Evolutionary conservation across 1,140 invertebrate species (phyloP).

Genomic region (Drosophila repletoides): DNA sequence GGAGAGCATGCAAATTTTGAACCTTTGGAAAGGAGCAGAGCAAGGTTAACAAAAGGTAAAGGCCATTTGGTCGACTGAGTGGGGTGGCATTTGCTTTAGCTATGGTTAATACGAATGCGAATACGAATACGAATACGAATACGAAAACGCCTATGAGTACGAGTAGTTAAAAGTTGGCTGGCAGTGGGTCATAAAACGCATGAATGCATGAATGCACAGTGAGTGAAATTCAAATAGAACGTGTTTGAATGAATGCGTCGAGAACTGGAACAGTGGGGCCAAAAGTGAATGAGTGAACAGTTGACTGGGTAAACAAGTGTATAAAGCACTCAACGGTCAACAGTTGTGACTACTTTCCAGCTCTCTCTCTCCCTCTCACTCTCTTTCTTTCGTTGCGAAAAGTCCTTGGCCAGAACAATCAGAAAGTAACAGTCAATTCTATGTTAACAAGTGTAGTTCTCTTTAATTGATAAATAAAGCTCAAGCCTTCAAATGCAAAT

Average conservation of each 20-base stretch:
- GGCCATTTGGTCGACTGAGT: conserved; percentile 2
- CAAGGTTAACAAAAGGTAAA: conserved; percentile 3
- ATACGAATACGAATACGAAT: conserved; percentile 1
- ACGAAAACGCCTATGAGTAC: too few relatives aligned
- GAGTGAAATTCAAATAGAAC: conserved; percentile 29
- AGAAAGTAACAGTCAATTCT: neutral
- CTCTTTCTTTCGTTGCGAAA: too few relatives aligned
- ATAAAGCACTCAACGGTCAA: neutral
- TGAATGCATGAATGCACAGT: conserved; percentile 47
- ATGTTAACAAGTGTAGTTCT: too few relatives aligned
- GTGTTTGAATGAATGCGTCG: conserved; percentile 23
- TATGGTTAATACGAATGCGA: neutral
- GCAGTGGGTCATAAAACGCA: conserved; percentile 38
- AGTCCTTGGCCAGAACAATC: conserved; percentile 4
- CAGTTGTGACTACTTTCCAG: too few relatives aligned
- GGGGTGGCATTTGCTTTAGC: neutral
- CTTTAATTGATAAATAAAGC: too few relatives aligned
- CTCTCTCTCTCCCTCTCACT: too few relatives aligned
- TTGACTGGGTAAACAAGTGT: conserved; percentile 29
- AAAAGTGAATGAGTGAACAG: conserved; percentile 32
- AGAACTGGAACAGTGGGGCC: conserved; percentile 17
- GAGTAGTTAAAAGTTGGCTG: conserved; percentile 22
- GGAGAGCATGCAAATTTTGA: neutral
- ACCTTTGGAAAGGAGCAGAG: neutral
- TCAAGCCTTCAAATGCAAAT: neutral